A percentile compares a stretch with the other conserved stretches of the same genome.
phyloP scores from a whole-genome alignment of 2,113 vertebrate genomes.

The Mesembrinibis cayennensis region DNA sequence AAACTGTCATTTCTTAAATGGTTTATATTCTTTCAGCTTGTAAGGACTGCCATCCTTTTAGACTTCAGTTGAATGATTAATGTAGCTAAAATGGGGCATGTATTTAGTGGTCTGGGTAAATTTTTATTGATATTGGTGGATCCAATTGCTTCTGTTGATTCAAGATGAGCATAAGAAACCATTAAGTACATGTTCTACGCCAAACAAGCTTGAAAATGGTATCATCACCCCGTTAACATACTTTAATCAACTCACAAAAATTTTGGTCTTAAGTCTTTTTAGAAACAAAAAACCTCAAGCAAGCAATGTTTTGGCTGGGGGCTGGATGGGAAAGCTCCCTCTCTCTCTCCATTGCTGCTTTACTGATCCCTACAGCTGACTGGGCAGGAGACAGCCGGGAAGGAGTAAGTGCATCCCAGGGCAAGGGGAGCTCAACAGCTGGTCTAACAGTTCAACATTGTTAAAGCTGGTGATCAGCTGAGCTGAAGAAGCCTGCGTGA shows the following conservation, averaged over 20 bases:
- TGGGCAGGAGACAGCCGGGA: accelerated
- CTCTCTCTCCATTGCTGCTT: neutral
- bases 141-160: neutral
- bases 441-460: neutral
- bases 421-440: neutral
- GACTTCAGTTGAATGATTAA: neutral
- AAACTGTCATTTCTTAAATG: neutral
- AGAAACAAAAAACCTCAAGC: neutral
- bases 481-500: neutral
- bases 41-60: neutral
- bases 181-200: neutral
- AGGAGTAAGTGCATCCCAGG: neutral
- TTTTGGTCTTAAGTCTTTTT: neutral
- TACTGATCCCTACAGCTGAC: neutral
- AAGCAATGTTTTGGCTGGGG: neutral
- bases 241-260: neutral
- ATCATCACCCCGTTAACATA: neutral
- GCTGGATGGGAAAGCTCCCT: neutral
- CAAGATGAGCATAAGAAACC: neutral
- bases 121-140: neutral
- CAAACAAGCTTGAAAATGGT: neutral
- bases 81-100: neutral
- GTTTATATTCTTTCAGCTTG: neutral
- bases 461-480: neutral
- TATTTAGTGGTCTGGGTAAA: neutral